phyloP scores from a whole-genome alignment of 2,113 vertebrate genomes.

The Thunnus maccoyii region DNA sequence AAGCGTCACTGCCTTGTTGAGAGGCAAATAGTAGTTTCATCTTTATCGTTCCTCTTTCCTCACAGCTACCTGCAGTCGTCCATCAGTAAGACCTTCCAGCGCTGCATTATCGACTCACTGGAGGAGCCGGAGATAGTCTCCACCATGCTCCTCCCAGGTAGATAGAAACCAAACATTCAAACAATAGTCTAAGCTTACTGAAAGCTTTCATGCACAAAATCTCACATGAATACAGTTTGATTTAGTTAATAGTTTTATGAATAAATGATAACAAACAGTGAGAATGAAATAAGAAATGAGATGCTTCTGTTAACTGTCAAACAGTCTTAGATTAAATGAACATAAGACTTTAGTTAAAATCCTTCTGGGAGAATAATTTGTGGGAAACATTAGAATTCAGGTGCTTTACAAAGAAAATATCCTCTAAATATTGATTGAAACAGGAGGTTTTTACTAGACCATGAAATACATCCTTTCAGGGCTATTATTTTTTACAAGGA shows the following conservation, averaged over 20 bases:
- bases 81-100: conserved; percentile 82
- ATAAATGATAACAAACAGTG: not conserved
- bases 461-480: not conserved
- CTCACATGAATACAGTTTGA: not conserved
- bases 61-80: conserved; percentile 92
- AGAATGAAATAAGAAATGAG: not conserved
- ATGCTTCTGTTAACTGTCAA: no score
- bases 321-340: not conserved
- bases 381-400: not conserved
- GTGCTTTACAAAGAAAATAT: no score
- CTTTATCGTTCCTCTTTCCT: conserved; percentile 18
- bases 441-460: not conserved
- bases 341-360: not conserved
- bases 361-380: not conserved
- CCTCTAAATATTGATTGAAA: no score
- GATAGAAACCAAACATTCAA: conserved; percentile 7
- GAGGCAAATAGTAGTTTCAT: conserved; percentile 21
- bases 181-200: not conserved
- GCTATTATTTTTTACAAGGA: not conserved
- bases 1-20: conserved; percentile 8
- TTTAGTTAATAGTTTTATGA: not conserved
- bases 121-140: conserved; percentile 80
- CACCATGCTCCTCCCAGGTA: conserved; percentile 83
- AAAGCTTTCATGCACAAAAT: not conserved
- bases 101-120: conserved; percentile 77